phyloP scores from a whole-genome alignment of 2,797 vertebrate genomes.

The Rhinoraja longicauda region DNA sequence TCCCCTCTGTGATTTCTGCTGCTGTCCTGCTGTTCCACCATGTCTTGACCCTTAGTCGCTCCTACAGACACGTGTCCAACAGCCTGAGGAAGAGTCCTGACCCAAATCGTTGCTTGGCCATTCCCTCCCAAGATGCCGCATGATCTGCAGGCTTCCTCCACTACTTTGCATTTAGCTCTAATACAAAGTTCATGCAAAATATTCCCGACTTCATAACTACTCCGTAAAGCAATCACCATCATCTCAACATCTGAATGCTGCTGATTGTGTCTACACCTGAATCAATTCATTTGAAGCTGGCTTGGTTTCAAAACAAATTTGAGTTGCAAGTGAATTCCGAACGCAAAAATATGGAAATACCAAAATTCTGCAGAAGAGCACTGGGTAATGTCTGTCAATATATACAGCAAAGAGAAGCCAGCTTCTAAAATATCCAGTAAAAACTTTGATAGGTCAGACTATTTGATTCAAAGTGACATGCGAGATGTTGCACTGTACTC shows the following conservation, averaged over 20 bases:
- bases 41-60: too few relatives aligned
- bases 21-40: too few relatives aligned
- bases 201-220: neutral
- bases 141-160: too few relatives aligned
- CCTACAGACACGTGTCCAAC: too few relatives aligned
- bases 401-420: neutral
- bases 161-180: too few relatives aligned
- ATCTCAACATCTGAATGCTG: neutral
- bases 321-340: neutral
- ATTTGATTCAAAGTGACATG: neutral
- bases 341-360: neutral
- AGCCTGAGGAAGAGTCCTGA: too few relatives aligned
- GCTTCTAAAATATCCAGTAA: neutral
- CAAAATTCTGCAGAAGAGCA: neutral
- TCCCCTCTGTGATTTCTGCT: too few relatives aligned
- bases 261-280: neutral
- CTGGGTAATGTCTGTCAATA: neutral
- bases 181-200: neutral
- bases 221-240: neutral
- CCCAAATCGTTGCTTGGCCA: too few relatives aligned
- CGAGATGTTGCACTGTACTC: too few relatives aligned
- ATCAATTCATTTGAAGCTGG: conserved; percentile 16
- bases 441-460: too few relatives aligned
- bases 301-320: neutral
- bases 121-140: too few relatives aligned